These are phyloP conservation scores for Indicator indicator DNA, from an alignment of 2,113 vertebrate genomes.

Conservation along the genomic window DNA sequence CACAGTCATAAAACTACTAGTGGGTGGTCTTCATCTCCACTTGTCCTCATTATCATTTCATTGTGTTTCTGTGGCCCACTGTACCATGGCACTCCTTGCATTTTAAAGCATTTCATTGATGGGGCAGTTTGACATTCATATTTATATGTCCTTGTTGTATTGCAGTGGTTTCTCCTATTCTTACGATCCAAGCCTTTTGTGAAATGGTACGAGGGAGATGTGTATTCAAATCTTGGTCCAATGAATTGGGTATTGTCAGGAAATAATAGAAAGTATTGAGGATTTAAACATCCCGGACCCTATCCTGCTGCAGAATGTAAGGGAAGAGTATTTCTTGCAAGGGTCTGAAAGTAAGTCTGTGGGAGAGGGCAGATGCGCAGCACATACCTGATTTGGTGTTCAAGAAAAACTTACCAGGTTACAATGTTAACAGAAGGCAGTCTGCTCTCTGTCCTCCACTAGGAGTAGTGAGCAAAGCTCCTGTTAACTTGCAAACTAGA, in stretches of 20 bases:
- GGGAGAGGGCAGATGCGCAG: constrained; percentile 51
- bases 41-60: constrained; percentile 78
- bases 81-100: constrained; percentile 71
- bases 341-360: neutral
- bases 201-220: constrained; percentile 63
- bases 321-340: neutral
- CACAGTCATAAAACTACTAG: constrained; percentile 77
- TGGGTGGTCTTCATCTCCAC: constrained; percentile 76
- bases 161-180: constrained; percentile 67
- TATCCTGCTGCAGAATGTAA: constrained; percentile 14
- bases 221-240: constrained; percentile 64
- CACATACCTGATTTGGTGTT: neutral
- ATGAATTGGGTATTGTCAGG: constrained; percentile 60
- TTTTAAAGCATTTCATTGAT: constrained; percentile 72
- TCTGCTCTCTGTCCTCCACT: neutral
- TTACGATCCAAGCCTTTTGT: constrained; percentile 64
- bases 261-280: constrained; percentile 56
- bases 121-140: constrained; percentile 78
- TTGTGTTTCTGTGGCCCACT: constrained; percentile 72
- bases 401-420: neutral
- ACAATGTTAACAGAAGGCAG: neutral
- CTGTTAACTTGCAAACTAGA: neutral
- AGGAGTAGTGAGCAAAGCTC: neutral
- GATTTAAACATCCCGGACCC: constrained; percentile 36
- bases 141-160: constrained; percentile 74